Evolutionary conservation across 2,113 vertebrate genomes (phyloP).

Genomic region (Onychostruthus taczanowskii): DNA sequence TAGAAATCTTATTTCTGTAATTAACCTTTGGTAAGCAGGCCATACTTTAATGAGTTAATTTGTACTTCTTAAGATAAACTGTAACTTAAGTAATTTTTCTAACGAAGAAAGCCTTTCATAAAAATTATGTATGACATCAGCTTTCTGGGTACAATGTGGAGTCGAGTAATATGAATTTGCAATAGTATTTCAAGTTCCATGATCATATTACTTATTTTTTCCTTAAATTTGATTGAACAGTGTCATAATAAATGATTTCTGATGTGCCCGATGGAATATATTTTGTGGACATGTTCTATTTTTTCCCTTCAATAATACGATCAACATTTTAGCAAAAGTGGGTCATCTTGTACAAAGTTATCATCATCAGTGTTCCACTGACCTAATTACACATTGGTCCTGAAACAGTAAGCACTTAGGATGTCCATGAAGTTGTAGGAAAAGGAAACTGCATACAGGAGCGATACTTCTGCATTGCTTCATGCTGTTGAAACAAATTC

Average conservation of each 20-base stretch:
- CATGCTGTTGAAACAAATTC: not conserved
- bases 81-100: not conserved
- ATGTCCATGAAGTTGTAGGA: not conserved
- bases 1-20: not conserved
- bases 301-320: not conserved
- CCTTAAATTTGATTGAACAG: not conserved
- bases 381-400: slow-evolving; percentile 52
- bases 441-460: not conserved
- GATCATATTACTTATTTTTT: not conserved
- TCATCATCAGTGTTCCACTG: slow-evolving; percentile 54
- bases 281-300: not conserved
- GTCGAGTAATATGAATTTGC: not conserved
- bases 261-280: not conserved
- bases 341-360: slow-evolving; percentile 51
- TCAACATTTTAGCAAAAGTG: slow-evolving; percentile 33
- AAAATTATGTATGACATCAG: not conserved
- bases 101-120: not conserved
- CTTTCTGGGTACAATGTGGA: not conserved
- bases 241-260: not conserved
- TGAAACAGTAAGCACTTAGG: slow-evolving; percentile 27
- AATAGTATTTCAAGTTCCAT: not conserved
- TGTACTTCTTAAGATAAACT: slow-evolving; percentile 27
- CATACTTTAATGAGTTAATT: slow-evolving; percentile 16
- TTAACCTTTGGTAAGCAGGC: not conserved
- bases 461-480: not conserved